Evolutionary conservation across 2,888 invertebrate genomes (phyloP).

Genomic region (Sarcophaga rosellei): DNA sequence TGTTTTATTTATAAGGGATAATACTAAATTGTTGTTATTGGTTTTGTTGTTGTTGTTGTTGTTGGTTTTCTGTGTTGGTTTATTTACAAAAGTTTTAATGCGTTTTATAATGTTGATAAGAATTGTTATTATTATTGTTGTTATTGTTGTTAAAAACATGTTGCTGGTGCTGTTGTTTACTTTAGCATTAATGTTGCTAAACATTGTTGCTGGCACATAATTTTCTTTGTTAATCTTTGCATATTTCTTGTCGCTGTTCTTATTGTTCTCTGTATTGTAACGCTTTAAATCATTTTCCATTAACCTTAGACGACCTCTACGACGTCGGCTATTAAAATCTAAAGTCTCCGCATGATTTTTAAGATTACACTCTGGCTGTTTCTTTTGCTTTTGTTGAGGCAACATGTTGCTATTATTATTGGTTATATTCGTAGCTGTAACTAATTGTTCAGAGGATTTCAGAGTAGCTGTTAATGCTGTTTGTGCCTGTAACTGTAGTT

Average conservation of each 20-base stretch:
- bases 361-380: conserved; percentile 25
- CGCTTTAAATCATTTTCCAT: neutral
- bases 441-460: conserved; percentile 35
- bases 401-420: conserved; percentile 65
- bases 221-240: conserved; percentile 9
- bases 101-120: no score
- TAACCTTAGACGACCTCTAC: conserved; percentile 80
- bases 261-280: conserved; percentile 28
- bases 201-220: conserved; percentile 66
- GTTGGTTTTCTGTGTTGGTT: conserved; percentile 13
- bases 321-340: conserved; percentile 80
- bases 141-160: conserved; percentile 51
- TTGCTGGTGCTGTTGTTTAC: conserved; percentile 64
- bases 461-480: neutral
- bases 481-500: conserved; percentile 9
- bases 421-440: conserved; percentile 16
- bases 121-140: conserved; percentile 57
- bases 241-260: conserved; percentile 63
- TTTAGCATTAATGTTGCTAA: conserved; percentile 56
- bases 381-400: conserved; percentile 33
- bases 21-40: conserved; percentile 50
- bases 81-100: neutral
- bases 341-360: conserved; percentile 71
- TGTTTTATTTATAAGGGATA: conserved; percentile 69
- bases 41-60: no score